phyloP scores from a whole-genome alignment of 1,140 invertebrate species.

The Aporrectodea caliginosa region DNA sequence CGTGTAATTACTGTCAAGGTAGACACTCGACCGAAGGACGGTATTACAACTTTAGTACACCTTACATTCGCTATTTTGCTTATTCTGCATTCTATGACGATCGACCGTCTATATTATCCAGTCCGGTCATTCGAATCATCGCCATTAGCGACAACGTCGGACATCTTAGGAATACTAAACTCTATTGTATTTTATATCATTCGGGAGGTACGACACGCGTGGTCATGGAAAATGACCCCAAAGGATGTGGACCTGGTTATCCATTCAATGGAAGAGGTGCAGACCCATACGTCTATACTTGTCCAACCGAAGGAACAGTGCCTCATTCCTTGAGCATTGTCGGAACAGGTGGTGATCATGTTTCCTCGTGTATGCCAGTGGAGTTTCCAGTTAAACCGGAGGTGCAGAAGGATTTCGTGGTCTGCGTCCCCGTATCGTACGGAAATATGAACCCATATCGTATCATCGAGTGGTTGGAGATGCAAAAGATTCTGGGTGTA shows the following conservation, averaged over 20 bases:
- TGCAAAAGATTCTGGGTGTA: slow-evolving; percentile 26
- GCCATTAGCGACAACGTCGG: slow-evolving; percentile 7
- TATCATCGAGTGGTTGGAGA: slow-evolving; percentile 32
- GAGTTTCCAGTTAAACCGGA: slow-evolving; percentile 5
- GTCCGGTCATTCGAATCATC: slow-evolving; percentile 13
- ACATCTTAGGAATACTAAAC: too few relatives aligned
- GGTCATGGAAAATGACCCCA: neutral
- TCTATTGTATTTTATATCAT: neutral
- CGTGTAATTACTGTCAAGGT: too few relatives aligned
- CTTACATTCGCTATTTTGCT: neutral
- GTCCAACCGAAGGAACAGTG: neutral
- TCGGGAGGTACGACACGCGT: neutral
- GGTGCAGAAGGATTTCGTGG: neutral
- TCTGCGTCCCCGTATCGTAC: slow-evolving; percentile 19
- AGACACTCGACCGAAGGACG: too few relatives aligned
- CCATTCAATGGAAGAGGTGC: neutral
- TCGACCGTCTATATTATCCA: neutral
- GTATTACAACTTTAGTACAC: slow-evolving; percentile 12
- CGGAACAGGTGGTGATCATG: neutral
- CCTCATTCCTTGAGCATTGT: neutral
- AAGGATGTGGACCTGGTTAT: neutral
- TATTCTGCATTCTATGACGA: slow-evolving; percentile 25
- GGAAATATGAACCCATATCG: slow-evolving; percentile 15
- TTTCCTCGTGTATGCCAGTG: neutral
- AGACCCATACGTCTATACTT: slow-evolving; percentile 7